Conservation (phyloP, 2,113 vertebrate genomes). For the Sialia sialis region DNA sequence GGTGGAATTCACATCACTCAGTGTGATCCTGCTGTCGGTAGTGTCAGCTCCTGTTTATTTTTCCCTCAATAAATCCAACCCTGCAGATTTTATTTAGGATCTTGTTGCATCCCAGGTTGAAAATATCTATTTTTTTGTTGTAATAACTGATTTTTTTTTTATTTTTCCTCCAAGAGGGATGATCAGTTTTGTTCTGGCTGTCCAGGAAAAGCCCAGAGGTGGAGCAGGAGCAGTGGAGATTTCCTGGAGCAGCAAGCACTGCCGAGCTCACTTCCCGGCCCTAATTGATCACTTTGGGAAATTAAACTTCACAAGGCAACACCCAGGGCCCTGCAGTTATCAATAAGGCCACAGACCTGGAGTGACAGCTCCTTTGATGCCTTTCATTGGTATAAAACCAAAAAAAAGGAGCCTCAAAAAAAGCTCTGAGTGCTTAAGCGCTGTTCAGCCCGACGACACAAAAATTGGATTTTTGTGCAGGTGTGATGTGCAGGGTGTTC, state of each 20-base stretch:
- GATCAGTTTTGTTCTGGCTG: neutral
- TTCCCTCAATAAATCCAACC: neutral
- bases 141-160: neutral
- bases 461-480: neutral
- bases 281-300: conserved; percentile 67
- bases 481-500: neutral
- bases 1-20: neutral
- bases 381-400: conserved; percentile 12
- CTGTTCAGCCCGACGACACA: neutral
- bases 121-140: neutral
- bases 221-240: conserved; percentile 1
- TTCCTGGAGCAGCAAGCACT: conserved; percentile 29
- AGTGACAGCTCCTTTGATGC: conserved; percentile 43
- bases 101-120: neutral
- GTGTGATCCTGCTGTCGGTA: neutral
- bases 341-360: conserved; percentile 43
- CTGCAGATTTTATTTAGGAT: neutral
- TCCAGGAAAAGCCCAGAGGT: neutral
- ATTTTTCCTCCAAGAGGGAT: neutral
- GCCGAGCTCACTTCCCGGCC: neutral
- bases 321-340: conserved; percentile 41
- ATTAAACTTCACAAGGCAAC: conserved; percentile 57
- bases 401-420: neutral
- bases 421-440: neutral
- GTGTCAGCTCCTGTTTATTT: neutral